A percentile compares a stretch with the other conserved stretches of the same genome.
These are phyloP conservation scores for Artibeus lituratus DNA, from an alignment of 2,797 vertebrate genomes.

Conservation along the genomic window DNA sequence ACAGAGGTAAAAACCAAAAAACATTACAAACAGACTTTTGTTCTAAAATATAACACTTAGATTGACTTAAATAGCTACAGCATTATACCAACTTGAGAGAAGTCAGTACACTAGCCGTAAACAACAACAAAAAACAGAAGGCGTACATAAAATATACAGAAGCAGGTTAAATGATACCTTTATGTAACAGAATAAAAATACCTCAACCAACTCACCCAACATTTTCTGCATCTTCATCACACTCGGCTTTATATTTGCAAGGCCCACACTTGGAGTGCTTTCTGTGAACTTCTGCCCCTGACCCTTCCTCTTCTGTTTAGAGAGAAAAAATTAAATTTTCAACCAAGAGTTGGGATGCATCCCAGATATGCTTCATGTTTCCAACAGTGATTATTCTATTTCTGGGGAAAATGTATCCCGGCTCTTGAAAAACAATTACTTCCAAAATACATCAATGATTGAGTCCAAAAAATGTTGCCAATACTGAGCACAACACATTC, in stretches of 20 bases:
- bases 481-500: background rate
- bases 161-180: background rate
- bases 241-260: constrained; percentile 96
- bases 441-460: constrained; percentile 20
- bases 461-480: background rate
- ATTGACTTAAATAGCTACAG: background rate
- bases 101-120: background rate
- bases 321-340: constrained; percentile 69
- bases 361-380: constrained; percentile 35
- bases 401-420: background rate
- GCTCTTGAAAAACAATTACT: constrained; percentile 16
- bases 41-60: constrained; percentile 31
- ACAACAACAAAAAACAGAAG: background rate
- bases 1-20: background rate
- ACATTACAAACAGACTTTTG: background rate
- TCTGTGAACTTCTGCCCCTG: constrained; percentile 89
- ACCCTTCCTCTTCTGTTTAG: constrained; percentile 90
- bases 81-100: constrained; percentile 5
- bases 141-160: background rate
- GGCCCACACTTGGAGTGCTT: constrained; percentile 95
- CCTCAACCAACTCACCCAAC: constrained; percentile 88
- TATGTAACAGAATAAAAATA: background rate
- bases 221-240: constrained; percentile 96
- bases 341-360: constrained; percentile 57
- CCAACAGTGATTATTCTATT: background rate